These are phyloP conservation scores for Prochilodus magdalenae DNA, from an alignment of 2,113 vertebrate genomes.

Conservation along the genomic window DNA sequence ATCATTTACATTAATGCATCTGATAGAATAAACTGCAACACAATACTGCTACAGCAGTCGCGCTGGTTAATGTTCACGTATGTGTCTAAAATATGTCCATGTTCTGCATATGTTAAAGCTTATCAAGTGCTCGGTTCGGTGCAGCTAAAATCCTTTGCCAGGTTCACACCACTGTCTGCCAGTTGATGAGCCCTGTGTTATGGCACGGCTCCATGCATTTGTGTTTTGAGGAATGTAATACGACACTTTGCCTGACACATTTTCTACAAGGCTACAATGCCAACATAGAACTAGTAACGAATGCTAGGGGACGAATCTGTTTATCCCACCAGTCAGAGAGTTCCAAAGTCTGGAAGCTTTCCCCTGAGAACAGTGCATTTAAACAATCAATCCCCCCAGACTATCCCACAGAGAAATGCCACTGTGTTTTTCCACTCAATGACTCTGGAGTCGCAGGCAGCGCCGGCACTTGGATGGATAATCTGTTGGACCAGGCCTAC, in stretches of 20 bases:
- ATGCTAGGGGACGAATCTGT: slow-evolving; percentile 11
- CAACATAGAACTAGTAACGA: background rate
- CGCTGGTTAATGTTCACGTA: too few relatives aligned
- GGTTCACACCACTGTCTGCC: too few relatives aligned
- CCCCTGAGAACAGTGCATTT: slow-evolving; percentile 26
- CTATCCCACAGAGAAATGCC: slow-evolving; percentile 23
- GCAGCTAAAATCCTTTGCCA: too few relatives aligned
- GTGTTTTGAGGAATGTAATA: background rate
- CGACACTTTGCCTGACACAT: background rate
- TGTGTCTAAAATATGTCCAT: too few relatives aligned
- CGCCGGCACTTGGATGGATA: slow-evolving; percentile 52
- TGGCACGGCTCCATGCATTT: background rate
- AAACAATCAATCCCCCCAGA: slow-evolving; percentile 42
- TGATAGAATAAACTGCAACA: too few relatives aligned
- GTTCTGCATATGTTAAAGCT: too few relatives aligned
- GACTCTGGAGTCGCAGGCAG: slow-evolving; percentile 26
- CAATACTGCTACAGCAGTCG: too few relatives aligned
- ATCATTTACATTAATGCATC: too few relatives aligned
- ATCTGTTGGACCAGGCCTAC: slow-evolving; percentile 56
- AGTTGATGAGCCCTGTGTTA: background rate
- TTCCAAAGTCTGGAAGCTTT: slow-evolving; percentile 7
- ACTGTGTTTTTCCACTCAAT: slow-evolving; percentile 17
- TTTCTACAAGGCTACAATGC: background rate
- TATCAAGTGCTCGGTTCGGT: too few relatives aligned
- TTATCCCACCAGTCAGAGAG: background rate